Evolutionary conservation across 2,888 invertebrate species (phyloP).

Genomic region (Apodemia duryi): DNA sequence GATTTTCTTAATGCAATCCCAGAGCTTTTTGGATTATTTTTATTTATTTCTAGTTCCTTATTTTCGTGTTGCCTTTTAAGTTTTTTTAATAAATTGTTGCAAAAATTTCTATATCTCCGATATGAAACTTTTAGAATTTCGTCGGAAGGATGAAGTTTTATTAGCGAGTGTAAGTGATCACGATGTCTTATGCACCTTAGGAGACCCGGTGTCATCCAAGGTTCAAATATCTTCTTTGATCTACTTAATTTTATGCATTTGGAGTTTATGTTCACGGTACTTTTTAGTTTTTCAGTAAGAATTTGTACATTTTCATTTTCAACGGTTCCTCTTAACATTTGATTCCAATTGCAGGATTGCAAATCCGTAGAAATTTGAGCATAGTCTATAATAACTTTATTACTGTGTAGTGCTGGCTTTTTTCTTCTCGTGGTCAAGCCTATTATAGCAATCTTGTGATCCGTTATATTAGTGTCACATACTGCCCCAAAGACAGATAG

Average conservation of each 20-base stretch:
- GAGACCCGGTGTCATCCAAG: conserved; percentile 6
- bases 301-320: neutral
- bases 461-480: neutral
- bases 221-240: neutral
- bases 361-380: neutral
- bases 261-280: neutral
- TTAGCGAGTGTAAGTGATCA: neutral
- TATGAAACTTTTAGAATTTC: neutral
- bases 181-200: neutral
- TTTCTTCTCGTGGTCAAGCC: neutral
- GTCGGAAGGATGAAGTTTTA: neutral
- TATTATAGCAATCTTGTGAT: neutral
- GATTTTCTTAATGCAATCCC: neutral
- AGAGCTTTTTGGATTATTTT: neutral
- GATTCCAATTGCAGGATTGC: neutral
- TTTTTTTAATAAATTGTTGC: neutral
- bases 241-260: neutral
- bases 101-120: neutral
- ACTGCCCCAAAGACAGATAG: neutral
- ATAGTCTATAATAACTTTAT: neutral
- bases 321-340: neutral
- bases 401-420: neutral
- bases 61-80: neutral
- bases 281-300: neutral
- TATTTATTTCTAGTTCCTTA: neutral